Conservation (phyloP, 2,797 vertebrate species). For the Squalus acanthias region DNA sequence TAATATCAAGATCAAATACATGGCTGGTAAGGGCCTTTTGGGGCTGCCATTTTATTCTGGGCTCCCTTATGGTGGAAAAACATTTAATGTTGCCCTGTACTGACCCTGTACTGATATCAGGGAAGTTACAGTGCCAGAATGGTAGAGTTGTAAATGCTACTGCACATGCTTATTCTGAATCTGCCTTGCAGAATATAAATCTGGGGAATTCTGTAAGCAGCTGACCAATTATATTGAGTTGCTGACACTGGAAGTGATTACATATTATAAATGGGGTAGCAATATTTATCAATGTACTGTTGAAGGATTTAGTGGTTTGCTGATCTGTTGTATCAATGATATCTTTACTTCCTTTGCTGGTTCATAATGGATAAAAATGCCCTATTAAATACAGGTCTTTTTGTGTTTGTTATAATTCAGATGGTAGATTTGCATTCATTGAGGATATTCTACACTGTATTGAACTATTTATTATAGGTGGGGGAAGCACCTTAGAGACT, state of each 20-base stretch:
- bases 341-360: not conserved
- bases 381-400: not conserved
- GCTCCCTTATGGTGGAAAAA: not conserved
- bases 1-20: not conserved
- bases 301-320: not conserved
- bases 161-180: not conserved
- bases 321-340: not conserved
- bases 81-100: not conserved
- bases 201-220: not conserved
- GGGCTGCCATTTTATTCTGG: not conserved
- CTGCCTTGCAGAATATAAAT: not conserved
- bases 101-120: not conserved
- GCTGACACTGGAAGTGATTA: not conserved
- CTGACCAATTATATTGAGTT: not conserved
- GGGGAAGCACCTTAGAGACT: not conserved
- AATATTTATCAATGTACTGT: not conserved
- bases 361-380: not conserved
- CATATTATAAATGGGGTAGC: not conserved
- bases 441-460: not conserved
- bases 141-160: not conserved
- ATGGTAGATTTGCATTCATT: not conserved
- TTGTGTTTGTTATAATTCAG: not conserved
- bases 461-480: not conserved
- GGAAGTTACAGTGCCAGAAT: not conserved
- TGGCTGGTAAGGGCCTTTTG: not conserved